Conservation (phyloP, 2,113 vertebrate species). For the Herpetotheres cachinnans region DNA sequence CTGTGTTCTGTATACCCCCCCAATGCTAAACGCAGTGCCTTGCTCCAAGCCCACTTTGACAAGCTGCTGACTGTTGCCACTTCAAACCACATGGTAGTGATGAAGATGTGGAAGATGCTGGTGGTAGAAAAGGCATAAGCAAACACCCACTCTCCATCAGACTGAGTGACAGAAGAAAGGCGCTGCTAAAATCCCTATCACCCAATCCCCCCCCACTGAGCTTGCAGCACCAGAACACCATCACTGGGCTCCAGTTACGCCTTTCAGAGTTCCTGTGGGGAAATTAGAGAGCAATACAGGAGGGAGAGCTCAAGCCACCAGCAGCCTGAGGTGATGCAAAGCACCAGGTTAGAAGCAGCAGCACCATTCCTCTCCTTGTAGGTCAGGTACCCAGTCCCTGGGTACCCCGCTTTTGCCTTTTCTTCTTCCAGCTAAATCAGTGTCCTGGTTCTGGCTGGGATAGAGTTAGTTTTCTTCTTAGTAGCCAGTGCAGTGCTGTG, state of each 20-base stretch:
- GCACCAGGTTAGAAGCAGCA: not conserved
- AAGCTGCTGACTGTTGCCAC: not conserved
- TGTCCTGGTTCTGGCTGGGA: too few relatives aligned
- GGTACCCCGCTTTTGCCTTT: not conserved
- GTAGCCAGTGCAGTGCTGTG: too few relatives aligned
- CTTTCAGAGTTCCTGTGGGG: not conserved
- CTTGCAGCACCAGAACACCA: not conserved
- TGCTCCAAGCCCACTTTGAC: not conserved
- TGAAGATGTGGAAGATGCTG: not conserved
- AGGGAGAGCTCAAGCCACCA: not conserved
- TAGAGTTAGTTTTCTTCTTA: too few relatives aligned
- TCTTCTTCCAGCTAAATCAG: not conserved
- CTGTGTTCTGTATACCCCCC: not conserved
- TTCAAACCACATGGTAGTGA: not conserved
- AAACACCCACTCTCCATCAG: not conserved
- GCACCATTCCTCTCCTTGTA: not conserved
- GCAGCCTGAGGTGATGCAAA: not conserved
- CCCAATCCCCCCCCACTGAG: not conserved
- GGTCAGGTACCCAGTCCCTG: not conserved
- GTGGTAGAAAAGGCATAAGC: not conserved
- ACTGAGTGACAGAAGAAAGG: not conserved
- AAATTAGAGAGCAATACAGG: not conserved
- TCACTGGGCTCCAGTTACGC: not conserved
- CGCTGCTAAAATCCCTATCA: not conserved
- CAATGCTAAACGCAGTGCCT: not conserved